phyloP scores from a whole-genome alignment of 2,113 vertebrate genomes.

The Cricetomys ansorgei region DNA sequence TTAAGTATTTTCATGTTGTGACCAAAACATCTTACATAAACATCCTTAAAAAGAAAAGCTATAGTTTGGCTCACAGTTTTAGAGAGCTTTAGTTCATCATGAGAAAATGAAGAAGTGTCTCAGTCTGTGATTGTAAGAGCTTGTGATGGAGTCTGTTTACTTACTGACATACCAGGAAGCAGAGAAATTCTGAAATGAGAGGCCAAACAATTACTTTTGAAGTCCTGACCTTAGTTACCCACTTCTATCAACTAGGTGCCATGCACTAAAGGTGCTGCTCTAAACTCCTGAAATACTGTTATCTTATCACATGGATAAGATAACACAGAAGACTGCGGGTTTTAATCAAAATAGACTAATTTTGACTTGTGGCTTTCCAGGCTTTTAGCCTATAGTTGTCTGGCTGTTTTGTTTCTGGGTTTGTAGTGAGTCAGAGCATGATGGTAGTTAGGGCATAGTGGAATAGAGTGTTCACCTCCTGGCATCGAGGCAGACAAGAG shows the following conservation, averaged over 20 bases:
- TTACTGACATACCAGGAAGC: background rate
- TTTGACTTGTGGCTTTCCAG: background rate
- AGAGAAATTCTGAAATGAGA: background rate
- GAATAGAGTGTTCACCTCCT: background rate
- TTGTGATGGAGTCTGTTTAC: background rate
- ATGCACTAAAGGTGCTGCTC: background rate
- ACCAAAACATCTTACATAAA: background rate
- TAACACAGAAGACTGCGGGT: background rate
- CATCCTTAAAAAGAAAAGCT: background rate
- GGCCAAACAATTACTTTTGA: background rate
- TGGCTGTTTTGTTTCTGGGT: background rate
- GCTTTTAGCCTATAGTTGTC: background rate
- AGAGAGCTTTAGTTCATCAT: background rate
- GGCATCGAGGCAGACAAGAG: background rate
- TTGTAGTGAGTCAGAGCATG: background rate
- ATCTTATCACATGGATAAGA: background rate
- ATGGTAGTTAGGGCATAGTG: background rate
- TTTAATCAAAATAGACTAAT: background rate
- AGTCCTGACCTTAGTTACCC: background rate
- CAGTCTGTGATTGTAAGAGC: background rate
- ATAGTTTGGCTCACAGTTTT: background rate
- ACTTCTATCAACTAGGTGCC: background rate
- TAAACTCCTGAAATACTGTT: too few species aligned
- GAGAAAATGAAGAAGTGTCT: background rate
- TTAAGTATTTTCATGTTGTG: background rate